Base-by-base conservation (phyloP, 2,113 vertebrate species). In the Piliocolobus tephrosceles region DNA sequence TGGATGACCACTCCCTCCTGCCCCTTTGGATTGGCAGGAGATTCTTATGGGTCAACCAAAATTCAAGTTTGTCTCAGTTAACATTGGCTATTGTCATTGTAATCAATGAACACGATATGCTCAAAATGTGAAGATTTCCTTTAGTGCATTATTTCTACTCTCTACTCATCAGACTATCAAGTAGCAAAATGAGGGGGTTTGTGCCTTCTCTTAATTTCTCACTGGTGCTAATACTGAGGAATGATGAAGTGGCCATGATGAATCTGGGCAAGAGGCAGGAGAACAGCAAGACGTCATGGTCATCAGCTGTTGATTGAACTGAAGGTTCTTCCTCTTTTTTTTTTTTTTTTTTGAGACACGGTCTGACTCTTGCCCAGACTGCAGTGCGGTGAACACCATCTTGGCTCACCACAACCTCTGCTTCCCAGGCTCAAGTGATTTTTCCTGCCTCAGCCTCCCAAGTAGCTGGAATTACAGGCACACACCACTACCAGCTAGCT, bases 61-160 rank as follows among this genome's bases (percentile, higher is more conserved):
- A 94, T 87, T 94, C 79, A 95, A 73, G 32, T 89, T 85, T 90
- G 52, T 90, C 20, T 92, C 72, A 8, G 38, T 83, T 96, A 88
- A 90, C 58, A 45, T 32, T 47, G 80, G 45, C 20, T 79, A 87
- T 5, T 45, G 8, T 57, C 38, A 80, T n/a, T 92, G 13, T 64
- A 86, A 94, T 64, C 11, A 45, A 84, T 47, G 38, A 95, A 75
- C 22, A 75, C 79, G 83, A 93, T 52, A 85, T 17, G 27, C 30
- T 95, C 23, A 91, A 79, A 92, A 94, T 70, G n/a, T 75, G 73
- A 92, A 78, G 55, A 84, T 70, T 86, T 91, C 52, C 35, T 40
- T 91, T 73, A 72, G 18, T 38, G 11, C 8, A 14, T 83, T 87
- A 88, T 68, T 86, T 91, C 84, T 66, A 79, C 18, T 58, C 11